A percentile compares a stretch with the other conserved stretches of the same genome.
Conservation (phyloP, 2,888 invertebrate species). For the Pterobdella sp. region DNA sequence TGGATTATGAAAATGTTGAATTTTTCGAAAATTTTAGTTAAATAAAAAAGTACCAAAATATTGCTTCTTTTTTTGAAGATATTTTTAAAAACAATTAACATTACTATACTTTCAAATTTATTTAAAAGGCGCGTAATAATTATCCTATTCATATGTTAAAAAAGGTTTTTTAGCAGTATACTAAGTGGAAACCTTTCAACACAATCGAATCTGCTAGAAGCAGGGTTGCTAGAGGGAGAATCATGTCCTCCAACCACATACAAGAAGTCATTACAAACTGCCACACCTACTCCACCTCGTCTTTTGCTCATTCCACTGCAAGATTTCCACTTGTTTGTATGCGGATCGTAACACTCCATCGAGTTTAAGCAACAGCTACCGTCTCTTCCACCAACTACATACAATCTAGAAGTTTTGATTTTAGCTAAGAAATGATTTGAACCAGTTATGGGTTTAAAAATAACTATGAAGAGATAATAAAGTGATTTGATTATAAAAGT, state of each 20-base stretch:
- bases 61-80: too few relatives aligned
- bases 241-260: constrained; percentile 91
- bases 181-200: constrained; percentile 66
- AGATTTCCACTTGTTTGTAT: constrained; percentile 71
- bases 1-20: too few relatives aligned
- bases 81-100: too few relatives aligned
- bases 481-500: too few relatives aligned
- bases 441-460: too few relatives aligned
- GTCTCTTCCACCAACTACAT: constrained; percentile 86
- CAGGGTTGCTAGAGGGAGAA: constrained; percentile 77
- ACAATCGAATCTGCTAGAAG: constrained; percentile 74
- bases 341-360: constrained; percentile 77
- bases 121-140: too few relatives aligned
- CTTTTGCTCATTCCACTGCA: constrained; percentile 79
- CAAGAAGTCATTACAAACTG: constrained; percentile 75
- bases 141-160: too few relatives aligned
- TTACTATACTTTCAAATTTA: too few relatives aligned
- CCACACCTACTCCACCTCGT: constrained; percentile 80
- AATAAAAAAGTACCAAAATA: too few relatives aligned
- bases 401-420: constrained; percentile 59
- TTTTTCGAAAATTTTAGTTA: too few relatives aligned
- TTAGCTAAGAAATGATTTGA: not conserved
- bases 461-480: too few relatives aligned
- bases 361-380: constrained; percentile 80
- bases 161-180: not conserved